A percentile compares a stretch with the other conserved stretches of the same genome.
Evolutionary conservation across 35 echinoderm and acorn worm species (phyloP).

Genomic region (Apostichopus parvimensis): DNA sequence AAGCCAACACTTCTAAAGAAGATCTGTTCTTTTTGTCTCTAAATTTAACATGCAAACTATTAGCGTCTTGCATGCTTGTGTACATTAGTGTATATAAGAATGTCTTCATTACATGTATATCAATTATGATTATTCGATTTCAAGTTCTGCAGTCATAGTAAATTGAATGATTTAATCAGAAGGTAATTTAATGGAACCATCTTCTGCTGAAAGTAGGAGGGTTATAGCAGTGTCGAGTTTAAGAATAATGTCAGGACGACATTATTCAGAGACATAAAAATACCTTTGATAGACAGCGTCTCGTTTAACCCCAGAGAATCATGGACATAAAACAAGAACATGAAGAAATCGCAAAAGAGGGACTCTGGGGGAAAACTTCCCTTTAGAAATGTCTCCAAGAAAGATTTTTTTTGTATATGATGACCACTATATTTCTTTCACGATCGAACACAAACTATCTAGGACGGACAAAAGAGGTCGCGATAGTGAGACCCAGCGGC

Average conservation of each 20-base stretch:
- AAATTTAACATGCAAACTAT: too few relatives aligned
- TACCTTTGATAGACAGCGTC: neutral
- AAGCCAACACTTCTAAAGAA: neutral
- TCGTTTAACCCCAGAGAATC: neutral
- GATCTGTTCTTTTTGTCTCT: neutral
- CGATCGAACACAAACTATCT: neutral
- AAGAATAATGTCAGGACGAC: neutral
- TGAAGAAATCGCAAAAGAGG: neutral
- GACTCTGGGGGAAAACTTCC: too few relatives aligned
- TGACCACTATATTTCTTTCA: neutral
- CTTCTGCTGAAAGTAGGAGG: too few relatives aligned
- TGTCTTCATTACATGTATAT: too few relatives aligned
- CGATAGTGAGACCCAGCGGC: neutral
- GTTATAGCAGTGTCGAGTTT: too few relatives aligned
- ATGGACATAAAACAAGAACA: constrained; percentile 13
- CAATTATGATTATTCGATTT: too few relatives aligned
- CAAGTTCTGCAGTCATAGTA: too few relatives aligned
- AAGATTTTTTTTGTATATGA: neutral
- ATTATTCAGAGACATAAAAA: neutral
- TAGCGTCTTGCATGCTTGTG: too few relatives aligned
- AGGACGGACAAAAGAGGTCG: constrained; percentile 37
- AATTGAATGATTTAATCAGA: too few relatives aligned
- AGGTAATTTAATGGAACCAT: too few relatives aligned
- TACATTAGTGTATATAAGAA: too few relatives aligned
- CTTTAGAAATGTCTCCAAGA: neutral